Base-by-base conservation (phyloP, 2,797 vertebrate genomes). In the Poeciliopsis paucimaculata region DNA sequence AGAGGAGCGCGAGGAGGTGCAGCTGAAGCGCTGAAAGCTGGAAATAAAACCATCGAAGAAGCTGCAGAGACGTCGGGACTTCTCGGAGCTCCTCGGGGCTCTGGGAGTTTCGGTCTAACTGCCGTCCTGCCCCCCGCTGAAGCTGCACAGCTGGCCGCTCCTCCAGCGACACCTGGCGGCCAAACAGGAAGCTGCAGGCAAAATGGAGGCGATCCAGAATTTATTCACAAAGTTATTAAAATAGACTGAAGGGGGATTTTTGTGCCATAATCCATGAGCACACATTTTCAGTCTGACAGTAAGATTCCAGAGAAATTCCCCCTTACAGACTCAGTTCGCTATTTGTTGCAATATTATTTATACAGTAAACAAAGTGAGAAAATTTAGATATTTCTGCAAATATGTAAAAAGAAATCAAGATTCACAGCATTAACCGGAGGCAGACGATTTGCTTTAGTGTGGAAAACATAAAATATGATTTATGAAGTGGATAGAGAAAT, bases 141-240 rank as follows among this genome's bases (percentile, higher is more conserved):
- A 1, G 80, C 78, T 20, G 78, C 12, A 36, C 70, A 18, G 87
- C 78, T 80, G 70, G 80, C n/a, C 13, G 39, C 45, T 34, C 15
- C 26, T 26, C 23, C 51, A 13, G 47, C n/a, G 47, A 73, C 87
- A 1, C 39, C 89, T 20, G 72, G 20, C 26, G 84, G 47, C 12
- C 66, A 70, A n/a, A 70, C 39, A 1, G 66, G 66, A 8, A 12
- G 4, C 23, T n/a, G 66, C 39, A 43, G 66, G 66, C 36, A 20
- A 20, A 4, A 23, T 36, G 31, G 60, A 36, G 51, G 51, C 20
- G 20, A 20, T 53, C 1, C 26, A 16, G n/a, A 49, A 20, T 49
- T 4, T 4, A 5, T 16, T 15, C 46, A 47, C 15, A 16, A 47
- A 0, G 16, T 49, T 49, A 20, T 49, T 20, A 20, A 20, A 49